Evolutionary conservation across 2,888 invertebrate species (phyloP).

Genomic region (Idaea straminata): DNA sequence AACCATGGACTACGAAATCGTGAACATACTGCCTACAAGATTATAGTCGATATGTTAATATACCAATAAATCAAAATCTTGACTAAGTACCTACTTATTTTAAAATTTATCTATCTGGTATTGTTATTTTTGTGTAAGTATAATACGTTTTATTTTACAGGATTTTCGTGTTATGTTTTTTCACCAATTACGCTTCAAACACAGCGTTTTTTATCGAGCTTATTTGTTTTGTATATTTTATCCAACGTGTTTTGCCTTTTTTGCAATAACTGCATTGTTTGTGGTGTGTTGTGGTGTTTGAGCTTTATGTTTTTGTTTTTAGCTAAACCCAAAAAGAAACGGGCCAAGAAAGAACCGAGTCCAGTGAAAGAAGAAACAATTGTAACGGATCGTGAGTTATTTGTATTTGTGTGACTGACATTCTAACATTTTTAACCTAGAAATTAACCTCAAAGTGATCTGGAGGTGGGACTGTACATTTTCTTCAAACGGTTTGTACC

Average conservation of each 20-base stretch:
- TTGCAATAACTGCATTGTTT: neutral
- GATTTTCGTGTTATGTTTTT: neutral
- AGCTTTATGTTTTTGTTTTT: neutral
- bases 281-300: neutral
- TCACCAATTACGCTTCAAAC: neutral
- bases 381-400: neutral
- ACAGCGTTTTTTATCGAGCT: neutral
- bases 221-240: neutral
- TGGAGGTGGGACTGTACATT: neutral
- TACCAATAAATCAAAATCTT: no score
- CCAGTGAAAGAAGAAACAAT: neutral
- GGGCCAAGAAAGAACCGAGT: neutral
- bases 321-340: neutral
- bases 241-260: neutral
- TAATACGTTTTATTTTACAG: neutral
- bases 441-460: neutral
- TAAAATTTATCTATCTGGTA: neutral
- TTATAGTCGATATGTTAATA: no score
- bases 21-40: no score
- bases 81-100: neutral
- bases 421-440: neutral
- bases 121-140: no score
- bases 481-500: neutral
- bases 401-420: neutral
- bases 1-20: no score